A percentile compares a stretch with the other conserved stretches of the same genome.
These are phyloP conservation scores for Bergia sp. DNA, from an alignment of 92 coral and sea anemone genomes.

Conservation along the genomic window DNA sequence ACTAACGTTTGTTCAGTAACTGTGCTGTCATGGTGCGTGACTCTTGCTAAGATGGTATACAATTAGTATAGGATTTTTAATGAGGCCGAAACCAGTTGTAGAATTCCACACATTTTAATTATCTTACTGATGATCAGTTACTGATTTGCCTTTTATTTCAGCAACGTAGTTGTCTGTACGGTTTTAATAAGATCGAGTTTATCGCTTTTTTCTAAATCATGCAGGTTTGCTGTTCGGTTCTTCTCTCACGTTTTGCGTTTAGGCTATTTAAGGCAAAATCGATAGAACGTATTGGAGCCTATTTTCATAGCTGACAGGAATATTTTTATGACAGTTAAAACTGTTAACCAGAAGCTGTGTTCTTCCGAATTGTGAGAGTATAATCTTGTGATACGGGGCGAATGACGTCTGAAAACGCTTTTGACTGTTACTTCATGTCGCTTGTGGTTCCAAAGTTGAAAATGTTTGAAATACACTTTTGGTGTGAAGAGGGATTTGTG, in stretches of 20 bases:
- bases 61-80: too few species aligned
- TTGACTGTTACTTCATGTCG: background rate
- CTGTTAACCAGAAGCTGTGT: background rate
- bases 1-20: too few species aligned
- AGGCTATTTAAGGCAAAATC: too few species aligned
- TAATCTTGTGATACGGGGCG: background rate
- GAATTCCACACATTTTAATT: too few species aligned
- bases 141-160: too few species aligned
- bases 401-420: background rate
- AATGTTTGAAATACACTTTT: background rate
- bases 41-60: too few species aligned
- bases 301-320: background rate
- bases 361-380: background rate
- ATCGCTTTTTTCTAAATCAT: background rate
- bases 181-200: background rate
- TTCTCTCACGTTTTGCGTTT: background rate
- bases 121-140: too few species aligned
- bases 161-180: too few species aligned
- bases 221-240: background rate
- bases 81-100: too few species aligned
- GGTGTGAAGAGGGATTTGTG: background rate
- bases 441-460: background rate
- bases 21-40: too few species aligned
- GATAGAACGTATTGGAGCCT: slow-evolving; percentile 1
- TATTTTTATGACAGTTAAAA: background rate